Percentiles rank a stretch among this genome's conserved stretches.
Evolutionary conservation across 2,888 invertebrate genomes (phyloP).

Genomic region (Caradrina clavipalpis): DNA sequence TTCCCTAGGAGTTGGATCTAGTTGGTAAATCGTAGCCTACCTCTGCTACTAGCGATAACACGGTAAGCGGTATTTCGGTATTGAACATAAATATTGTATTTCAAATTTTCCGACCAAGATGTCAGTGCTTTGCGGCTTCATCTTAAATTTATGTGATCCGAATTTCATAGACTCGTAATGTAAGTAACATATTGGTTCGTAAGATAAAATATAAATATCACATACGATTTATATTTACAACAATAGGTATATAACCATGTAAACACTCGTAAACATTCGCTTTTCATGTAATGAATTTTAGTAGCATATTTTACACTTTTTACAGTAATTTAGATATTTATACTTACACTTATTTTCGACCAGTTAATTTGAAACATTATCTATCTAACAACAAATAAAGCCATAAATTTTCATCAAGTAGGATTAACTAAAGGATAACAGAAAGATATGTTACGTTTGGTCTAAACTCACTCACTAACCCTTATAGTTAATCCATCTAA

Average conservation of each 20-base stretch:
- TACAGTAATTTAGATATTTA: constrained; percentile 17
- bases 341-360: constrained; percentile 11
- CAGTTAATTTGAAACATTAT: constrained; percentile 26
- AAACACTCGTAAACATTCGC: constrained; percentile 3
- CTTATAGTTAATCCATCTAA: constrained; percentile 46
- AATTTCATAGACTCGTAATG: not conserved
- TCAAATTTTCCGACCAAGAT: constrained; percentile 7
- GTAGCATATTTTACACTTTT: constrained; percentile 39
- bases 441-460: constrained; percentile 59
- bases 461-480: constrained; percentile 37
- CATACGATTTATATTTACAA: constrained; percentile 26
- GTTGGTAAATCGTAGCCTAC: constrained; percentile 17
- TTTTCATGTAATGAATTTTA: constrained; percentile 11
- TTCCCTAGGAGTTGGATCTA: constrained; percentile 15
- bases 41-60: constrained; percentile 34
- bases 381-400: constrained; percentile 20
- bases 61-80: constrained; percentile 32
- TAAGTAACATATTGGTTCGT: not conserved
- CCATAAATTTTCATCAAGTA: constrained; percentile 16
- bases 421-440: constrained; percentile 40
- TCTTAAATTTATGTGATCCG: constrained; percentile 7
- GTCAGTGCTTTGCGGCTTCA: not conserved
- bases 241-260: not conserved
- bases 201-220: constrained; percentile 1
- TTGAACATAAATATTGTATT: constrained; percentile 54